A percentile compares a stretch with the other conserved stretches of the same genome.
Conservation (phyloP, 2,113 vertebrate species). For the Equus przewalskii region DNA sequence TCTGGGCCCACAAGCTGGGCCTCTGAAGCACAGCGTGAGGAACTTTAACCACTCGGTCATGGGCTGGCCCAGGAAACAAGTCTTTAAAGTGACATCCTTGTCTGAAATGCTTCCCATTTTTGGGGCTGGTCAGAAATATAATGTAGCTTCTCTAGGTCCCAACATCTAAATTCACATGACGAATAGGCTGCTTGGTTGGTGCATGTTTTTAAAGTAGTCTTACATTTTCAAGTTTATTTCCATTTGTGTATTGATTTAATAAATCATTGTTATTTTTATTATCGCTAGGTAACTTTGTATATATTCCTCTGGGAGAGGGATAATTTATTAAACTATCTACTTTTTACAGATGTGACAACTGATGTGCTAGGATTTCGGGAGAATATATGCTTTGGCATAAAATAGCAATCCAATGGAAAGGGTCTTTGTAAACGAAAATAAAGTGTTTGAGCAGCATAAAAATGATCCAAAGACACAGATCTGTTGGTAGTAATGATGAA, state of each 20-base stretch:
- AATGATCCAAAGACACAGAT: not conserved
- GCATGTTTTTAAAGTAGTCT: not conserved
- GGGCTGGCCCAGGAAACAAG: too few relatives aligned
- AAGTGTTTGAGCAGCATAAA: not conserved
- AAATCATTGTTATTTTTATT: not conserved
- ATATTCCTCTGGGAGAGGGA: not conserved
- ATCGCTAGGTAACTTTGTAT: not conserved
- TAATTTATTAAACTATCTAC: not conserved
- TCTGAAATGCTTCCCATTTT: not conserved
- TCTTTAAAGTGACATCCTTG: not conserved
- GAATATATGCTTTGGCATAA: not conserved
- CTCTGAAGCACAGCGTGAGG: too few relatives aligned
- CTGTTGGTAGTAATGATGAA: not conserved
- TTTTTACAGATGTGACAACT: not conserved
- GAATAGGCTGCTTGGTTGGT: not conserved
- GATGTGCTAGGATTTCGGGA: not conserved
- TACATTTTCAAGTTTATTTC: not conserved
- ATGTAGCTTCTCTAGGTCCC: not conserved
- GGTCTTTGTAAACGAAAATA: not conserved
- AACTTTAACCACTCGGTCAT: too few relatives aligned
- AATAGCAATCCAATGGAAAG: not conserved
- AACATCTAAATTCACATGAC: rapidly evolving
- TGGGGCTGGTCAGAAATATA: not conserved
- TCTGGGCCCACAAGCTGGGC: too few relatives aligned
- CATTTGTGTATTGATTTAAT: not conserved